Percentiles rank a stretch among this genome's conserved stretches.
Conservation (phyloP, 2,113 vertebrate species). For the Clinocottus analis region DNA sequence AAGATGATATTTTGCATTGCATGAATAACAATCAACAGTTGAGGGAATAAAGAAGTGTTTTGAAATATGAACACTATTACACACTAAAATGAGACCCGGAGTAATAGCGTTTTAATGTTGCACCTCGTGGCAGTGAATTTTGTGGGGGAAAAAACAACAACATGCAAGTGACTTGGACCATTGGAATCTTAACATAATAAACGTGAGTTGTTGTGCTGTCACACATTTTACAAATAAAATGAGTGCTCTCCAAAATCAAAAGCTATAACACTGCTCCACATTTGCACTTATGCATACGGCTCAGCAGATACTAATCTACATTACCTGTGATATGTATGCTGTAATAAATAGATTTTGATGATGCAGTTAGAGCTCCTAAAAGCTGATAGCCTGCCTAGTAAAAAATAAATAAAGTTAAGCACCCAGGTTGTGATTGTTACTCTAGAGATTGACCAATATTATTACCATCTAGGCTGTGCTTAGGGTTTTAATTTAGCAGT, state of each 20-base stretch:
- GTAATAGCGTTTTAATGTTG: slow-evolving; percentile 81
- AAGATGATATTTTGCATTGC: slow-evolving; percentile 66
- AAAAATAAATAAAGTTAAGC: slow-evolving; percentile 74
- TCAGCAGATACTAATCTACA: slow-evolving; percentile 53
- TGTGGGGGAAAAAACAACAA: slow-evolving; percentile 50
- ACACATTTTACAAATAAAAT: slow-evolving; percentile 47
- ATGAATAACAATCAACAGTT: slow-evolving; percentile 78
- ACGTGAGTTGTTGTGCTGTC: slow-evolving; percentile 52
- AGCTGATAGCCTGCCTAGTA: slow-evolving; percentile 53
- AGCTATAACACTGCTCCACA: slow-evolving; percentile 23
- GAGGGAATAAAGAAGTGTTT: slow-evolving; percentile 66
- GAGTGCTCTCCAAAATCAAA: slow-evolving; percentile 34
- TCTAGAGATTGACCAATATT: slow-evolving; percentile 73
- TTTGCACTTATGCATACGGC: slow-evolving; percentile 39
- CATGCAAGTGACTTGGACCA: slow-evolving; percentile 53
- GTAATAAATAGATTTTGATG: slow-evolving; percentile 63
- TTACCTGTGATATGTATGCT: slow-evolving; percentile 44
- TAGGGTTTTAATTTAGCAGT: slow-evolving; percentile 96
- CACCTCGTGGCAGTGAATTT: slow-evolving; percentile 58
- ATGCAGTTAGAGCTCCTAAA: slow-evolving; percentile 59
- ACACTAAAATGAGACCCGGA: slow-evolving; percentile 68
- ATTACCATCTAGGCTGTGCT: slow-evolving; percentile 74
- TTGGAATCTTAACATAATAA: slow-evolving; percentile 59
- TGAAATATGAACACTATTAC: slow-evolving; percentile 73
- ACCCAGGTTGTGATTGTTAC: slow-evolving; percentile 75